Base-by-base conservation (phyloP, 1,140 invertebrate species). In the Meloidogyne hapla region DNA sequence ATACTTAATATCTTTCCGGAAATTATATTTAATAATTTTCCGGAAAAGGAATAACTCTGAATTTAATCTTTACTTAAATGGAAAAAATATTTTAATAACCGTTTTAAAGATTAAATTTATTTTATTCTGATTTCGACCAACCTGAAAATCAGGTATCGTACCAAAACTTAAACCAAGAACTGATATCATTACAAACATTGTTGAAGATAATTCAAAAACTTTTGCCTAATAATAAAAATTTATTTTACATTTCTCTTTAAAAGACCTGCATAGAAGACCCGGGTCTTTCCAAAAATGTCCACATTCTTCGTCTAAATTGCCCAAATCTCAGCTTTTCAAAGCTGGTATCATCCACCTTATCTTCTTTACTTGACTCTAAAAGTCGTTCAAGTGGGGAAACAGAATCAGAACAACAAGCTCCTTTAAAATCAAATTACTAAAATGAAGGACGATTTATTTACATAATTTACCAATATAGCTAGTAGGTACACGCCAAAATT, bases 101-200 rank as follows among this genome's bases (percentile, higher is more conserved):
- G 8, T 72, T 25, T 56, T 33, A 72, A 72, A n/a, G n/a, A n/a
- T n/a, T 25, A 21, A 12, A 25, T 33, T n/a, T 28, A 15, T 25
- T 18, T 73, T 26, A 70, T 12, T 15, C 2, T 28, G 10, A 1
- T 33, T 45, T 18, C 4, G 4, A 56, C 45, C 73, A 21, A 85
- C 85, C 70, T 85, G 85, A 68, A 86, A 86, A 70, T 87, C 84
- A 13, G 83, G 84, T 76, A 86, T 86, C 13, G 84, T 86, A 28
- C 84, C 84, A 76, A 86, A 85, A 42, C 82, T 84, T 13, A 86
- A 75, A 38, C 84, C 84, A 78, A 86, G 86, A 25, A 86, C 84
- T 42, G 85, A 87, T 68, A 86, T 85, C 21, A 81, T 78, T 3
- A 86, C 84, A 75, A 87, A 87, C 8, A 86, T 48, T 23, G 84